Evolutionary conservation across 53 echinoderm and acorn worm species (phyloP).

Genomic region (Antedon mediterranea): DNA sequence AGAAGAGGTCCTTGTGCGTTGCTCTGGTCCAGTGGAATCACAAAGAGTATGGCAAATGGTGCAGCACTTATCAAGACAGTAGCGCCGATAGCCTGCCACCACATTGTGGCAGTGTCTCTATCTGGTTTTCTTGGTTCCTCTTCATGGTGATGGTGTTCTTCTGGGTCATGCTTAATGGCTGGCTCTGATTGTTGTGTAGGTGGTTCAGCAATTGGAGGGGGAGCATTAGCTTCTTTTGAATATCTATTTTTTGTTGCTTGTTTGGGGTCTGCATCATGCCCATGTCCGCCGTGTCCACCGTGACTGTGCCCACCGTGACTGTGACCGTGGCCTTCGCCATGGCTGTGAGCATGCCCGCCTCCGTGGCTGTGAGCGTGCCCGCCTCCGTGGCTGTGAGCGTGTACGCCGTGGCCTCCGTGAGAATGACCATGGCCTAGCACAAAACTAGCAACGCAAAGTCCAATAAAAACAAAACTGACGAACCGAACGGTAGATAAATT

Average conservation of each 20-base stretch:
- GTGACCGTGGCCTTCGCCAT: constrained; percentile 21
- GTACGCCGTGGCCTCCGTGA: background rate
- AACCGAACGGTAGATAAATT: background rate
- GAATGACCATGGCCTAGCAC: background rate
- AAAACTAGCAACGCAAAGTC: background rate
- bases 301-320: constrained; percentile 20
- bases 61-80: constrained; percentile 87
- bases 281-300: constrained; percentile 23
- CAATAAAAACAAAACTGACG: background rate
- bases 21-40: constrained; percentile 78
- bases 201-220: background rate
- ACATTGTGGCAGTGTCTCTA: constrained; percentile 16
- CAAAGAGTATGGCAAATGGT: constrained; percentile 75
- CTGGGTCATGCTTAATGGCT: background rate
- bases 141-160: background rate
- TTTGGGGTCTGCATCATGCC: background rate
- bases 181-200: background rate
- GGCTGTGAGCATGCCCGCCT: constrained; percentile 24
- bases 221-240: background rate
- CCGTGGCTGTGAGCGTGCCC: background rate
- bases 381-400: background rate
- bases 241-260: background rate
- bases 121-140: background rate
- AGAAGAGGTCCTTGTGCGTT: constrained; percentile 57
- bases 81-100: constrained; percentile 85